These are phyloP conservation scores for Idaea straminata DNA, from an alignment of 2,888 invertebrate genomes.

Conservation along the genomic window DNA sequence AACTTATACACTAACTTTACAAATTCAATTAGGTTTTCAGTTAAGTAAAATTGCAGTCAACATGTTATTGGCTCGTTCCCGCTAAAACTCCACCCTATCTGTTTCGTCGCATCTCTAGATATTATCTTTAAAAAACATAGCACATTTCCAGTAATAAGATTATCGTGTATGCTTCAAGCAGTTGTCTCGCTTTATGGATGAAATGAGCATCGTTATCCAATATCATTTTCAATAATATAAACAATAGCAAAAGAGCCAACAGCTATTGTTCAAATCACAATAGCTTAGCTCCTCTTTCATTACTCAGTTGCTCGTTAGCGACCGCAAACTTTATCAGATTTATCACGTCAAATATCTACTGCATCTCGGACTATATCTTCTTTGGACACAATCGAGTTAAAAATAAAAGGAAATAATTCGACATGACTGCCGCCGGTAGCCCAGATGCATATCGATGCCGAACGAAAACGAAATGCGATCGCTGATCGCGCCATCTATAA, in stretches of 20 bases:
- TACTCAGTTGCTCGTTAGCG: conserved; percentile 77
- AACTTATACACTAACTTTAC: too few relatives aligned
- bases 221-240: conserved; percentile 72
- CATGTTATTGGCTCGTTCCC: too few relatives aligned
- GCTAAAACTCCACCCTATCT: too few relatives aligned
- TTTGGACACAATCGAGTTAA: conserved; percentile 65
- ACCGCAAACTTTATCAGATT: conserved; percentile 74
- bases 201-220: conserved; percentile 40
- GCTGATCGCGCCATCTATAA: conserved; percentile 52
- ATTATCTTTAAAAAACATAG: too few relatives aligned
- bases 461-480: conserved; percentile 48
- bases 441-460: conserved; percentile 74
- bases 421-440: conserved; percentile 60
- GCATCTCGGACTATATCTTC: conserved; percentile 69
- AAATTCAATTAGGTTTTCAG: too few relatives aligned
- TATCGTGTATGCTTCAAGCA: neutral
- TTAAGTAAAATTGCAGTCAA: too few relatives aligned
- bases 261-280: conserved; percentile 75
- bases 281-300: conserved; percentile 59
- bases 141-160: too few relatives aligned
- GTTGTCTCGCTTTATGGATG: conserved; percentile 3
- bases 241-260: conserved; percentile 63
- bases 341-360: conserved; percentile 72
- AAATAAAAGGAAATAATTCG: conserved; percentile 57
- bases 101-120: too few relatives aligned